A percentile compares a stretch with the other conserved stretches of the same genome.
Evolutionary conservation across 2,888 invertebrate species (phyloP).

Genomic region (Orthonevra nobilis): DNA sequence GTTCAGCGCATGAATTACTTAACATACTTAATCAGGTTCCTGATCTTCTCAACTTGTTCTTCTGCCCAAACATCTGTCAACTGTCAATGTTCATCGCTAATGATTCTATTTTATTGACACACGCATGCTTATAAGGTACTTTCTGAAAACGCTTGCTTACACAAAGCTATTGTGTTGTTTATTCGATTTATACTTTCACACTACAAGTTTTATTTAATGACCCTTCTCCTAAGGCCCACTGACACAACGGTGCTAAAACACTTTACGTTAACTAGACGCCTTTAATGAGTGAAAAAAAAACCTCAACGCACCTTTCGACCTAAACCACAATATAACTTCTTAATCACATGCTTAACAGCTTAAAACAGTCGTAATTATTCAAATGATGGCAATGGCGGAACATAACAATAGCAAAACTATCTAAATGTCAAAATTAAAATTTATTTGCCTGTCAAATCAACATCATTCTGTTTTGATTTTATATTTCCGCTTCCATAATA

Average conservation of each 20-base stretch:
- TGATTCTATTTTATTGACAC: neutral
- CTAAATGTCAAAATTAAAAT: slow-evolving; percentile 44
- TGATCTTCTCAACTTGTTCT: neutral
- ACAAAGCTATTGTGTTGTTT: slow-evolving; percentile 3
- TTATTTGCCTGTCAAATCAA: slow-evolving; percentile 28
- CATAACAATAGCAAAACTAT: slow-evolving; percentile 3
- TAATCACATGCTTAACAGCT: slow-evolving; percentile 42
- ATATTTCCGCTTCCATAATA: slow-evolving; percentile 45
- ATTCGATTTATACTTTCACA: neutral
- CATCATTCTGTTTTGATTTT: slow-evolving; percentile 35
- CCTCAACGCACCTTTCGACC: slow-evolving; percentile 4
- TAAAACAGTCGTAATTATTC: slow-evolving; percentile 41
- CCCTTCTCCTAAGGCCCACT: neutral
- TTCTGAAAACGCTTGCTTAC: neutral
- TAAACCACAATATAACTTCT: slow-evolving; percentile 28
- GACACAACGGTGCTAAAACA: too few relatives aligned
- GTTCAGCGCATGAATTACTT: too few relatives aligned
- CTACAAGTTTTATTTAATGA: slow-evolving; percentile 5
- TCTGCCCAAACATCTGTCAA: neutral
- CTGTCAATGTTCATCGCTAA: slow-evolving; percentile 1
- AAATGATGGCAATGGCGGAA: slow-evolving; percentile 26
- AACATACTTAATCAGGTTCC: neutral
- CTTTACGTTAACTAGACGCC: neutral
- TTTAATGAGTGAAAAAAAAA: slow-evolving; percentile 7
- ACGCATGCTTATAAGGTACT: neutral